A percentile compares a stretch with the other conserved stretches of the same genome.
Evolutionary conservation across 2,113 vertebrate species (phyloP).

Genomic region (Xenus cinereus): DNA sequence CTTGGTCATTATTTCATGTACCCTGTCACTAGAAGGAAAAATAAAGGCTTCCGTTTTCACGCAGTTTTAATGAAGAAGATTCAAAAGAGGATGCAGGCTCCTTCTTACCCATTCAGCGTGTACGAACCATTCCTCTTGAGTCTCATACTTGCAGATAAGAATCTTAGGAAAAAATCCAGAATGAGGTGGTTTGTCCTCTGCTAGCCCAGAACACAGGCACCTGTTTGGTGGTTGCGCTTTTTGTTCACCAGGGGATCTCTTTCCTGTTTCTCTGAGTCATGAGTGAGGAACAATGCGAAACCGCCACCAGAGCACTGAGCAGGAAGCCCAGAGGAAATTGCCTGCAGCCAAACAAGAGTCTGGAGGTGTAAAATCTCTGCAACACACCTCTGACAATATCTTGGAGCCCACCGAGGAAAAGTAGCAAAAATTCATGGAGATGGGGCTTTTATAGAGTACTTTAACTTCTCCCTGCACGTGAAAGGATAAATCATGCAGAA

Average conservation of each 20-base stretch:
- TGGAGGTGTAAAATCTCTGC: slow-evolving; percentile 40
- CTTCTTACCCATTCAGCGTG: slow-evolving; percentile 72
- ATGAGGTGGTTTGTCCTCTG: slow-evolving; percentile 7
- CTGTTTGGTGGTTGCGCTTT: slow-evolving; percentile 9
- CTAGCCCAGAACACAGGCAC: slow-evolving; percentile 47
- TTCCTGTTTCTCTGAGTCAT: slow-evolving; percentile 66
- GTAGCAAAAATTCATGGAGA: background rate
- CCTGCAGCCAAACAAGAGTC: slow-evolving; percentile 41
- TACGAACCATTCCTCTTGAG: slow-evolving; percentile 76
- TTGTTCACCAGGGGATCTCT: slow-evolving; percentile 19
- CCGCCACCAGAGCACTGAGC: background rate
- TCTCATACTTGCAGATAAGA: slow-evolving; percentile 68
- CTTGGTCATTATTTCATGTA: background rate
- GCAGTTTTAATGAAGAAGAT: background rate
- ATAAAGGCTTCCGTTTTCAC: background rate
- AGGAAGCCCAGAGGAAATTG: slow-evolving; percentile 60
- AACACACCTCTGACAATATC: background rate
- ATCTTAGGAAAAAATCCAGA: slow-evolving; percentile 70
- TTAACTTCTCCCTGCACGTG: background rate
- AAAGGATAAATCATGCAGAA: background rate
- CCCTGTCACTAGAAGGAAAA: background rate
- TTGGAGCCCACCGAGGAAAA: background rate
- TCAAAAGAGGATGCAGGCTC: background rate
- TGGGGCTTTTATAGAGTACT: background rate
- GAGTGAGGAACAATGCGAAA: slow-evolving; percentile 53